These are phyloP conservation scores for Allolobophora icterica DNA, from an alignment of 2,888 invertebrate genomes.

Conservation along the genomic window DNA sequence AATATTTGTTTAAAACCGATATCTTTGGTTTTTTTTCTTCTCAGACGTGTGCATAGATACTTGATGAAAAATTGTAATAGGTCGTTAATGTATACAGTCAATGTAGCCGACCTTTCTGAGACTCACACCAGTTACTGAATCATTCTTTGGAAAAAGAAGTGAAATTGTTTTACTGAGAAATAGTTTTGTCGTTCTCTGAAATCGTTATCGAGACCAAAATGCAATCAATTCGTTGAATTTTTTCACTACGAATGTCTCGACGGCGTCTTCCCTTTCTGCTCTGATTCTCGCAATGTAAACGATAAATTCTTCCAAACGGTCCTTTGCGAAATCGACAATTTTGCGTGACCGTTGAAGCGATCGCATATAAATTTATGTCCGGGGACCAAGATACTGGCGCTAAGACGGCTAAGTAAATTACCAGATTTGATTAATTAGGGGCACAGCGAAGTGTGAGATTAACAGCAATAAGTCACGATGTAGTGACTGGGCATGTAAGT, in stretches of 20 bases:
- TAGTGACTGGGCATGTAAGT: neutral
- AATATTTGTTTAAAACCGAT: neutral
- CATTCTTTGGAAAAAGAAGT: neutral
- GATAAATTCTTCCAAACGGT: neutral
- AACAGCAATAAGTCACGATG: neutral
- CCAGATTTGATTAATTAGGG: neutral
- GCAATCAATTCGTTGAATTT: neutral
- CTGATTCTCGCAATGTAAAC: neutral
- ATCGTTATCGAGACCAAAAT: neutral
- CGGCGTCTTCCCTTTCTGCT: neutral
- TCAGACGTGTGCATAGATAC: neutral
- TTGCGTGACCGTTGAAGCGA: neutral
- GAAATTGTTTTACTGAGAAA: neutral
- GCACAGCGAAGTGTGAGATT: neutral
- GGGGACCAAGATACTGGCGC: neutral
- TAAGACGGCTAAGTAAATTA: neutral
- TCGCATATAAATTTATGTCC: neutral
- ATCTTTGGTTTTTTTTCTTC: neutral
- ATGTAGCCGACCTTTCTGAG: neutral
- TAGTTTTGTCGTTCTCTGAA: neutral
- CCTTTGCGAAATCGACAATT: neutral
- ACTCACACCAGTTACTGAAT: neutral
- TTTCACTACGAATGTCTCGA: neutral
- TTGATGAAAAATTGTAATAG: neutral
- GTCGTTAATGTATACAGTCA: neutral